Evolutionary conservation across 2,113 vertebrate genomes (phyloP).

Genomic region (Chlamydotis undulata): DNA sequence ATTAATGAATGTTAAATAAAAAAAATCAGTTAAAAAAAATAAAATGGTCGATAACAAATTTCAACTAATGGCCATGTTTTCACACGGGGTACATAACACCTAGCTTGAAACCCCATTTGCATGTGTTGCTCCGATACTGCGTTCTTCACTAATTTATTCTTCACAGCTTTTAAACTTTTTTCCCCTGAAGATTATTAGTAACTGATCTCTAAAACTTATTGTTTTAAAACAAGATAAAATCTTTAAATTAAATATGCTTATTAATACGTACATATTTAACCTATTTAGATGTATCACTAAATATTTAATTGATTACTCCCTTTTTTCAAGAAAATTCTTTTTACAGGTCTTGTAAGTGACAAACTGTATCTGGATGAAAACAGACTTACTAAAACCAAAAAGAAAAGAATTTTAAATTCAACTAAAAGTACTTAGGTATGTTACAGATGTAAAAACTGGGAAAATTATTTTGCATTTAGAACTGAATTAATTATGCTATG

Average conservation of each 20-base stretch:
- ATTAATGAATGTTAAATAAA: neutral
- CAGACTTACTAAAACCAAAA: neutral
- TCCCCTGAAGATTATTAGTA: neutral
- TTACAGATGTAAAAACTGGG: neutral
- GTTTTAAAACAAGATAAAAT: neutral
- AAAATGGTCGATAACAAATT: neutral
- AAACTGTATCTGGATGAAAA: neutral
- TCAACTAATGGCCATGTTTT: neutral
- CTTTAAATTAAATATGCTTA: neutral
- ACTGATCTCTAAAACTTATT: neutral
- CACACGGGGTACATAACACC: neutral
- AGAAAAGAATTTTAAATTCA: neutral
- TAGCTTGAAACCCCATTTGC: neutral
- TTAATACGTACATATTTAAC: neutral
- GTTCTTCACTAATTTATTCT: neutral
- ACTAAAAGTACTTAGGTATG: neutral
- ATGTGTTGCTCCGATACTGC: neutral
- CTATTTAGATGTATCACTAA: neutral
- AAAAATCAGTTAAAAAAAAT: rapidly evolving
- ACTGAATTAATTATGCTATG: neutral
- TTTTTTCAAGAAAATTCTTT: neutral
- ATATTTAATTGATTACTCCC: neutral
- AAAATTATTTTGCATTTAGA: neutral
- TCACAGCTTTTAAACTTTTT: neutral
- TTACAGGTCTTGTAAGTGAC: neutral